Percentiles rank a stretch among this genome's conserved stretches.
Evolutionary conservation across 2,113 vertebrate species (phyloP).

Genomic region (Cercocebus atys): DNA sequence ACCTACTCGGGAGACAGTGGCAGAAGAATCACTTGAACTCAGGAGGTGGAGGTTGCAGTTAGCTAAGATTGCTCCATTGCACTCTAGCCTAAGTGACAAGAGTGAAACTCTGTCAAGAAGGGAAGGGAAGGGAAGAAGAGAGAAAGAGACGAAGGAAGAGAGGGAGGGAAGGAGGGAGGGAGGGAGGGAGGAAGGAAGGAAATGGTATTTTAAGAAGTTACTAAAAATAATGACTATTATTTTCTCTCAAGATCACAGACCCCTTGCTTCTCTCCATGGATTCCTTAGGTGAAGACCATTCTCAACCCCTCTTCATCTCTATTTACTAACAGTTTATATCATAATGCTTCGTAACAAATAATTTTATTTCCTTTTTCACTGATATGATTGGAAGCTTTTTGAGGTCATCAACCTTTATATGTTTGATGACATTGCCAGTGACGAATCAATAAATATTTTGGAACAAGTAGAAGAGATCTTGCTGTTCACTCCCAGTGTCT

Average conservation of each 20-base stretch:
- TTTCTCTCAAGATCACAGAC: background rate
- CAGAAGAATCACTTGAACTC: too few relatives aligned
- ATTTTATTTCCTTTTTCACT: background rate
- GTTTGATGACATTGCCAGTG: background rate
- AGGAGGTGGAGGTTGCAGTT: too few relatives aligned
- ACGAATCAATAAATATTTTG: background rate
- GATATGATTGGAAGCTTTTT: background rate
- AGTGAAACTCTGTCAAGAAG: too few relatives aligned
- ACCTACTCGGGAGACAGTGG: too few relatives aligned
- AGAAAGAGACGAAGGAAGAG: too few relatives aligned
- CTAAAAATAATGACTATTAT: background rate
- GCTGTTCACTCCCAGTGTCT: background rate
- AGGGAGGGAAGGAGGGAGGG: rapidly evolving
- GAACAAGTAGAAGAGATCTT: background rate
- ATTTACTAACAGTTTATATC: background rate
- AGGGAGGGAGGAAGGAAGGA: background rate
- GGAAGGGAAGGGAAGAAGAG: too few relatives aligned
- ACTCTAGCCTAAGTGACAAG: too few relatives aligned
- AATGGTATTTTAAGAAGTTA: background rate
- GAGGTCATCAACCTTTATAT: background rate
- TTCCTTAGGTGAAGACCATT: background rate
- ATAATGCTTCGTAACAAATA: background rate
- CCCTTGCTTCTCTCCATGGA: background rate
- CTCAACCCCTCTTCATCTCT: background rate
- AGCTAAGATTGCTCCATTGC: too few relatives aligned